Evolutionary conservation across 2,888 invertebrate species (phyloP), one percentile per base, ranked within the genome.

Genomic region (Torymus tubicola): DNA sequence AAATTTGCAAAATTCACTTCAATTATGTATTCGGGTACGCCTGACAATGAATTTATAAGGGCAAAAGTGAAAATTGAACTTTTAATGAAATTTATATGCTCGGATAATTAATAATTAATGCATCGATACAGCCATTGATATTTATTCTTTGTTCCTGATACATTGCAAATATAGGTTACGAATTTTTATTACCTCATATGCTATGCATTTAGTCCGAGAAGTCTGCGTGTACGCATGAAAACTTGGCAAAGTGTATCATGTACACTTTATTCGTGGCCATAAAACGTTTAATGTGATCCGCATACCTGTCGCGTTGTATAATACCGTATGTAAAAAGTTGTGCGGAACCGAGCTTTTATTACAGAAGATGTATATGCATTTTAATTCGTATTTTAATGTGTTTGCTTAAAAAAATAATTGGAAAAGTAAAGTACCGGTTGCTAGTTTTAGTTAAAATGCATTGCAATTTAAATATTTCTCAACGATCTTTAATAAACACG

Each of bases 211-310:
- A 13, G 5, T 0, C 50, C 5, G 1, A 14, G 31, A 24, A 16
- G 16, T n/a, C 14, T 10, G 31, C 13, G n/a, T 64, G n/a, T 24
- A 70, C 24, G 31, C 16, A 57, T 24, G 24, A 42, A 42, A 64
- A 64, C 53, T 64, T 64, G 50, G n/a, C 21, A 65, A 50, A 67
- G 74, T 67, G 50, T 64, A 67, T 58, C 16, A 3, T 55, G 24
- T 42, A 18, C 50, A 50, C 53, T 65, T 77, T 77, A 63, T 77
- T 77, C 63, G 21, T 14, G 55, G 10, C 50, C 69, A 31, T 77
- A 77, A 77, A 77, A 69, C 70, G 18, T 77, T 77, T 77, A 77
- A 77, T 70, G 69, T 63, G 70, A 76, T 52, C 0, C 58, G 67
- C 67, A n/a, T 60, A 74, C 58, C 65, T 42, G 65, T 74, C 67